Evolutionary conservation across 2,113 vertebrate genomes (phyloP).

Genomic region (Dicaeum eximium): DNA sequence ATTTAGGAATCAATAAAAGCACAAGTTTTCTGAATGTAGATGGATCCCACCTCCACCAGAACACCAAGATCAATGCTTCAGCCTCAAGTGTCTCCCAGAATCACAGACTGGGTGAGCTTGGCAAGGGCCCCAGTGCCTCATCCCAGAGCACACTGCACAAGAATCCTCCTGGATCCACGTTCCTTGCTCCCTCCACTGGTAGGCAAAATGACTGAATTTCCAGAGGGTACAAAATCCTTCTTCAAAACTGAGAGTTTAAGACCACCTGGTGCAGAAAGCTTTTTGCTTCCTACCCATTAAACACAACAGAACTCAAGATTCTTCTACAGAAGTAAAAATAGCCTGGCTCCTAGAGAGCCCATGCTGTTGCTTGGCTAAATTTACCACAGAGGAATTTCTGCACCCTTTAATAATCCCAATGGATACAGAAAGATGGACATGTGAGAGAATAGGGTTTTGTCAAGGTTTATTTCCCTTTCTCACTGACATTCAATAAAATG

Average conservation of each 20-base stretch:
- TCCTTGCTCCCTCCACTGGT: not conserved
- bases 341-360: not conserved
- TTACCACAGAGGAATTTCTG: not conserved
- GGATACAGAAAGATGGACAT: not conserved
- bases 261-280: not conserved
- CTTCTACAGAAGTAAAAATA: not conserved
- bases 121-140: not conserved
- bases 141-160: not conserved
- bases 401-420: not conserved
- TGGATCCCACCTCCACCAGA: not conserved
- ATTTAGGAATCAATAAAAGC: not conserved
- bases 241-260: not conserved
- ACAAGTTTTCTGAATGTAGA: not conserved
- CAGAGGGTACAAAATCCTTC: not conserved
- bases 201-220: not conserved
- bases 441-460: not conserved
- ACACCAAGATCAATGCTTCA: not conserved
- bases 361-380: not conserved
- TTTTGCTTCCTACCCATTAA: not conserved
- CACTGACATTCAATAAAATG: not conserved
- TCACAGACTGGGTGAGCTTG: not conserved
- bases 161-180: accelerated
- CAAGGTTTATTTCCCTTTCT: not conserved
- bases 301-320: not conserved
- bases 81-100: not conserved